These are phyloP conservation scores for Gyrodactylus bullatarudis DNA, from an alignment of 1,140 invertebrate species.

Conservation along the genomic window DNA sequence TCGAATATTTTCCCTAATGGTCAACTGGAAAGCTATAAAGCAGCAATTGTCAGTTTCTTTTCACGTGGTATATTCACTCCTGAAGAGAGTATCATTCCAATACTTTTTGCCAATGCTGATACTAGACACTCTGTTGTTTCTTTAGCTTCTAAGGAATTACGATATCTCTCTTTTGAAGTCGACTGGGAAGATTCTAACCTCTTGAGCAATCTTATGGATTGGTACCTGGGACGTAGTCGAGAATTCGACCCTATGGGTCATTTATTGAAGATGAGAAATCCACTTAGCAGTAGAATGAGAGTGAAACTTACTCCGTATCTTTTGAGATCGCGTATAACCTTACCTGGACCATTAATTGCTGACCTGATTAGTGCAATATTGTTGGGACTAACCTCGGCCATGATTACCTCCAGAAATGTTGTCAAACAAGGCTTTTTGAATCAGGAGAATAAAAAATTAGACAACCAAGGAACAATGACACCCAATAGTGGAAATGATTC, in stretches of 20 bases:
- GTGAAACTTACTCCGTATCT: slow-evolving; percentile 49
- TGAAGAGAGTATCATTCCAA: slow-evolving; percentile 35
- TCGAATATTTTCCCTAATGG: background rate
- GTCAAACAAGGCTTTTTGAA: background rate
- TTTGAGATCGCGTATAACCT: slow-evolving; percentile 29
- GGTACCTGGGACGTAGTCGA: background rate
- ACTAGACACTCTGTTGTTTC: slow-evolving; percentile 25
- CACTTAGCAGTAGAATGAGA: slow-evolving; percentile 40
- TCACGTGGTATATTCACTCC: slow-evolving; percentile 36
- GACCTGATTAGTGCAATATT: background rate
- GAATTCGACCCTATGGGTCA: background rate
- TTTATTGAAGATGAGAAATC: slow-evolving; percentile 15
- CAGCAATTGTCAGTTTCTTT: slow-evolving; percentile 45
- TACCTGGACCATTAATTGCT: background rate
- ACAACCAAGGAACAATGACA: too few species aligned
- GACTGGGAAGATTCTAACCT: slow-evolving; percentile 3
- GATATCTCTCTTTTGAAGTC: background rate
- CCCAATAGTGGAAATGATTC: too few species aligned
- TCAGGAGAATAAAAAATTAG: too few species aligned
- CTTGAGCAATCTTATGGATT: background rate
- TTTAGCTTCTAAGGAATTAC: background rate
- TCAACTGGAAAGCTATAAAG: slow-evolving; percentile 23
- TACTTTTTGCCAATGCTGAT: slow-evolving; percentile 49
- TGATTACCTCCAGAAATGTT: background rate
- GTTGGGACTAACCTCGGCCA: background rate